Evolutionary conservation across 2,888 invertebrate species (phyloP).

Genomic region (Sclerodermus sp.): DNA sequence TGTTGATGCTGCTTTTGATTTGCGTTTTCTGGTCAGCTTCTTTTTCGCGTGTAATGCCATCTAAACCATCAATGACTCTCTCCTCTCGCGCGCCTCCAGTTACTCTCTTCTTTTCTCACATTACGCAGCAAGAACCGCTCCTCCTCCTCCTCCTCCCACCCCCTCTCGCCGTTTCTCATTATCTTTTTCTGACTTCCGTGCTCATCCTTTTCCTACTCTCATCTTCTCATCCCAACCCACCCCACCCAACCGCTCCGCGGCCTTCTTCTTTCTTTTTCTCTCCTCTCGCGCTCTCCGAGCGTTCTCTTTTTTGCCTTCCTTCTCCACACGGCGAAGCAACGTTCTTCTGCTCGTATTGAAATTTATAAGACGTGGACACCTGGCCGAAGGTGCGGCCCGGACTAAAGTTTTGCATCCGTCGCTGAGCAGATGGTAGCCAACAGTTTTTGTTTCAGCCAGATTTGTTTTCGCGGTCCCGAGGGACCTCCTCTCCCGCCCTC

Average conservation of each 20-base stretch:
- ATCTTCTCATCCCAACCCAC: not conserved
- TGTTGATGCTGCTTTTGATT: no score
- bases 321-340: conserved; percentile 27
- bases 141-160: conserved; percentile 2
- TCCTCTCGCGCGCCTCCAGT: no score
- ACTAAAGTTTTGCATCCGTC: conserved; percentile 9
- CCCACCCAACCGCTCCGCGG: no score
- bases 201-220: not conserved
- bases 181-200: not conserved
- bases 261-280: conserved; percentile 6
- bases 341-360: conserved; percentile 37
- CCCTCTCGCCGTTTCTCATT: not conserved
- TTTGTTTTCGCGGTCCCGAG: conserved; percentile 40
- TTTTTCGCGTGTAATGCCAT: no score
- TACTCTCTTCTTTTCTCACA: no score
- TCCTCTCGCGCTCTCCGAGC: conserved; percentile 3
- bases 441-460: conserved; percentile 47
- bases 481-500: conserved; percentile 5
- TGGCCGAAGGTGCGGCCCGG: conserved; percentile 30
- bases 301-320: conserved; percentile 28
- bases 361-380: conserved; percentile 49
- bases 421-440: conserved; percentile 42
- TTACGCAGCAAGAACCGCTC: no score
- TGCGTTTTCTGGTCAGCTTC: no score
- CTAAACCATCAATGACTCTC: no score